Base-by-base conservation (phyloP, 2,888 invertebrate genomes). In the Lochmaea capreae region DNA sequence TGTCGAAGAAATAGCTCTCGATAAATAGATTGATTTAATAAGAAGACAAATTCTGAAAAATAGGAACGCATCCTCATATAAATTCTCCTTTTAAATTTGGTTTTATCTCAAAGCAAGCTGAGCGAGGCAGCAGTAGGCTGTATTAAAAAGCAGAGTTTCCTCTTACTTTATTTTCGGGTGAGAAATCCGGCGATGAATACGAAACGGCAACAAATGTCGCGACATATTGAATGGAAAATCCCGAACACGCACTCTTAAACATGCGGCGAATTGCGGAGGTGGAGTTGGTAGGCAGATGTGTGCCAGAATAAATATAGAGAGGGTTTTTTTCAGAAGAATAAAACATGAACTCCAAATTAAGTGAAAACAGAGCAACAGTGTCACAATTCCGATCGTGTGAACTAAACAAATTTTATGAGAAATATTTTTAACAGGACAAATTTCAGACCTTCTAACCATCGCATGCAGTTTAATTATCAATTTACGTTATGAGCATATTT, bases 121-220 rank as follows among this genome's bases (percentile, higher is more conserved):
- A 59, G 11, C 26, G 58, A 43, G 43, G 14, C 14, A 26, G 59
- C 12, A 61, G 26, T 61, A 8, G 59, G 59, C 33, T n/a, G 33
- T n/a, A 18, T 62, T 62, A 62, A 46, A 62, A 69, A 62, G 14
- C 57, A 39, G 10, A 16, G 43, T 65, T 70, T 70, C 42, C 62
- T 49, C 62, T 54, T 16, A 80, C 79, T 79, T 88, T 87, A 88
- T 88, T 89, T 87, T 58, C 52, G 63, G 63, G 57, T 57, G 63
- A 70, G 62, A 69, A 69, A 69, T 69, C 69, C 52, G 62, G 86
- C 83, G 84, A 85, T 87, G 90, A 89, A 90, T 90, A 90, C 89
- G 89, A 90, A 90, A 89, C 87, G 88, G 87, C 88, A 87, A 88
- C 88, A 89, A 89, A 89, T 89, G 89, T 88, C 84, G 79, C 79